phyloP scores from a whole-genome alignment of 2,888 invertebrate species.

The Acleris cristana region DNA sequence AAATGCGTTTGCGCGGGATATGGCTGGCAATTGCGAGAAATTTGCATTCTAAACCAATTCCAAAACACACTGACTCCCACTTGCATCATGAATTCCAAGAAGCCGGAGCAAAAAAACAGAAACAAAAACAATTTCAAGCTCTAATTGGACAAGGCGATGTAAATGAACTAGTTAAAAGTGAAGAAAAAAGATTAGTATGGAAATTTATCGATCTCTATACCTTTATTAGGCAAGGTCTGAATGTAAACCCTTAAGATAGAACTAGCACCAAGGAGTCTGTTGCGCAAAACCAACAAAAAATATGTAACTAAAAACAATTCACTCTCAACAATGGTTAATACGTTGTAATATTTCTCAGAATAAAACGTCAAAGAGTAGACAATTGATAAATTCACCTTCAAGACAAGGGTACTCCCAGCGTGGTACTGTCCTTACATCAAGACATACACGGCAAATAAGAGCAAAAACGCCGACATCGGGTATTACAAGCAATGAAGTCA shows the following conservation, averaged over 20 bases:
- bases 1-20: slow-evolving; percentile 18
- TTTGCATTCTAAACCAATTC: slow-evolving; percentile 44
- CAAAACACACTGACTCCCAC: slow-evolving; percentile 43
- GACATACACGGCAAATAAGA: slow-evolving; percentile 24
- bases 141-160: slow-evolving; percentile 34
- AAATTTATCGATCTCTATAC: slow-evolving; percentile 16
- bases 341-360: not conserved
- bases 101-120: slow-evolving; percentile 17
- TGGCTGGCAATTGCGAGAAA: slow-evolving; percentile 32
- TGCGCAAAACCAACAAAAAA: not conserved
- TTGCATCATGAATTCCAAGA: slow-evolving; percentile 27
- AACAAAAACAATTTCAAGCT: slow-evolving; percentile 16
- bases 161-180: slow-evolving; percentile 17
- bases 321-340: slow-evolving; percentile 6
- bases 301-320: not conserved
- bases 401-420: slow-evolving; percentile 30
- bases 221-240: not conserved
- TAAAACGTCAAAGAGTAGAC: slow-evolving; percentile 6
- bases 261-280: no score
- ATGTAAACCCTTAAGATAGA: no score
- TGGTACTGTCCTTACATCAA: slow-evolving; percentile 5
- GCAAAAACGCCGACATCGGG: slow-evolving; percentile 15
- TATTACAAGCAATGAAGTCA: slow-evolving; percentile 33
- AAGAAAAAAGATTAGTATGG: slow-evolving; percentile 19
- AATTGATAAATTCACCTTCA: slow-evolving; percentile 33